A percentile compares a stretch with the other conserved stretches of the same genome.
Conservation (phyloP, 2,113 vertebrate genomes). For the Crotalus horridus region DNA sequence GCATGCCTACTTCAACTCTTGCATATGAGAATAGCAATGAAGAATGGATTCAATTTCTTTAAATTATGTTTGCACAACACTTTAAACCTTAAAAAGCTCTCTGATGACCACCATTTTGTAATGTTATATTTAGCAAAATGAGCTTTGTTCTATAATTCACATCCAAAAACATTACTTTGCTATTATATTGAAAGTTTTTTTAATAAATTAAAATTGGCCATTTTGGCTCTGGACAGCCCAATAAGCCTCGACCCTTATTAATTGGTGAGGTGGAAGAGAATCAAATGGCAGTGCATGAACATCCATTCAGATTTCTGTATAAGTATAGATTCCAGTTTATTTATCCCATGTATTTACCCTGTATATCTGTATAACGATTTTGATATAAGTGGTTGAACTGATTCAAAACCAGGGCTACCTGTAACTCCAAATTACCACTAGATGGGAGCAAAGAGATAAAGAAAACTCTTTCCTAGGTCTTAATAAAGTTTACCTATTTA, state of each 20-base stretch:
- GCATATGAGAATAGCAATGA: background rate
- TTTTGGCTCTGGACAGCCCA: background rate
- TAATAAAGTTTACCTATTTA: background rate
- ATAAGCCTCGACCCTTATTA: background rate
- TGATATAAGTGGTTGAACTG: background rate
- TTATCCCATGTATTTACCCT: background rate
- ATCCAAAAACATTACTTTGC: background rate
- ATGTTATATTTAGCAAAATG: background rate
- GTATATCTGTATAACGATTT: background rate
- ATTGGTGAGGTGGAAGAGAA: background rate
- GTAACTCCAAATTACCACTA: background rate
- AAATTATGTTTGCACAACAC: background rate
- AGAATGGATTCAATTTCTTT: background rate
- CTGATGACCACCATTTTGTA: background rate
- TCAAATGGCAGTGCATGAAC: background rate
- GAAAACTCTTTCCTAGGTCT: background rate
- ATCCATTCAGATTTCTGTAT: background rate
- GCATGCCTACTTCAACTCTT: background rate
- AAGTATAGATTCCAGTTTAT: background rate
- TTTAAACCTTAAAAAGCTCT: background rate
- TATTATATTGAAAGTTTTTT: background rate
- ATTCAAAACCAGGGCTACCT: background rate
- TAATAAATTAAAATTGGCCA: background rate
- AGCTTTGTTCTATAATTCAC: background rate
- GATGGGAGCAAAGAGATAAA: background rate